Percentiles rank a stretch among this genome's conserved stretches.
phyloP scores from a whole-genome alignment of 2,888 invertebrate species.

The Caenorhabditis wallacei region DNA sequence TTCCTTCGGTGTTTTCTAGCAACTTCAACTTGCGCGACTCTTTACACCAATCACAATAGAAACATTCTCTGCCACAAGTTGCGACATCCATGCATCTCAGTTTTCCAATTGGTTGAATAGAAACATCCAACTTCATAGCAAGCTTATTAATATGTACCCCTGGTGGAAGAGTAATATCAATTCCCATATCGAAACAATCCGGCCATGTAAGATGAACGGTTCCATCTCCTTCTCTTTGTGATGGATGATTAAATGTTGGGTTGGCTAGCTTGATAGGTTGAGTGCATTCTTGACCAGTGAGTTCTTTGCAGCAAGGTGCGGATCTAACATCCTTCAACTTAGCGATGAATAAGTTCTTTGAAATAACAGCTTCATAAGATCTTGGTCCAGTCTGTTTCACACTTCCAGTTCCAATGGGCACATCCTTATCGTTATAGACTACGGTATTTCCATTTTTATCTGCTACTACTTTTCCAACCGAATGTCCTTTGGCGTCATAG shows the following conservation, averaged over 20 bases:
- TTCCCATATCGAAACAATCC: slow-evolving; percentile 82
- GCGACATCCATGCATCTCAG: slow-evolving; percentile 83
- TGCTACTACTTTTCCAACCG: slow-evolving; percentile 82
- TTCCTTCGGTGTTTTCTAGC: slow-evolving; percentile 82
- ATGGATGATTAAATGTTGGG: slow-evolving; percentile 74
- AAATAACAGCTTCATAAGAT: slow-evolving; percentile 82
- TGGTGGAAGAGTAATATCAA: slow-evolving; percentile 82
- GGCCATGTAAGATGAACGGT: slow-evolving; percentile 82
- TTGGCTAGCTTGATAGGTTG: slow-evolving; percentile 81
- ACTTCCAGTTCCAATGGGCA: slow-evolving; percentile 82
- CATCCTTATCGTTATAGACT: slow-evolving; percentile 82
- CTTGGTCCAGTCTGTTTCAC: slow-evolving; percentile 77
- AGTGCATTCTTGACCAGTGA: slow-evolving; percentile 81
- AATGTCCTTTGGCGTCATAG: slow-evolving; percentile 82
- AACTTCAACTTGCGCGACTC: slow-evolving; percentile 79
- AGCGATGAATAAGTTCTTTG: slow-evolving; percentile 82
- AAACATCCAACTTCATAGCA: slow-evolving; percentile 83
- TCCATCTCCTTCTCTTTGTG: slow-evolving; percentile 74
- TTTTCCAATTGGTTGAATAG: slow-evolving; percentile 82
- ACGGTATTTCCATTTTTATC: slow-evolving; percentile 83
- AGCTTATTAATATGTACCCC: slow-evolving; percentile 82
- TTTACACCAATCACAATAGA: slow-evolving; percentile 83
- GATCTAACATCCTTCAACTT: slow-evolving; percentile 80
- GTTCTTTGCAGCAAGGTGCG: slow-evolving; percentile 78
- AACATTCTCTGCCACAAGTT: slow-evolving; percentile 82